phyloP scores from a whole-genome alignment of 1,140 invertebrate genomes.

The Dolichoris vasculosae region DNA sequence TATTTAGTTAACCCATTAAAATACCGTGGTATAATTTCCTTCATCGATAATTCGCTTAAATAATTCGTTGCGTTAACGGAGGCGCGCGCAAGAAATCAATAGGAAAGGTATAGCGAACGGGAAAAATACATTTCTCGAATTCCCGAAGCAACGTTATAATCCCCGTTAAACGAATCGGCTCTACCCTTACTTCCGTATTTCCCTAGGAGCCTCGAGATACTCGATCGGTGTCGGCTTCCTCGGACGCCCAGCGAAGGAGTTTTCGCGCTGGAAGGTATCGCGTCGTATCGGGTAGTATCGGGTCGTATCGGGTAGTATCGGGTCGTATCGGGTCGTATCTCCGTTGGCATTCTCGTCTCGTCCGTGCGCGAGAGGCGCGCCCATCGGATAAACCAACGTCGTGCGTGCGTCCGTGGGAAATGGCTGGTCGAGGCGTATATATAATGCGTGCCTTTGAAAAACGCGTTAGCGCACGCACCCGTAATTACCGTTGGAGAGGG shows the following conservation, averaged over 20 bases:
- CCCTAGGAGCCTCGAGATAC: background rate
- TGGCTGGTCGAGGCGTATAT: background rate
- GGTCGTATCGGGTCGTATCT: background rate
- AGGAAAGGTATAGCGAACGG: too few species aligned
- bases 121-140: too few species aligned
- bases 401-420: constrained; percentile 23
- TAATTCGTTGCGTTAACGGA: too few species aligned
- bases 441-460: constrained; percentile 15
- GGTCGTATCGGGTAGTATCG: background rate
- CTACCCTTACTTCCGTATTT: background rate
- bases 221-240: background rate
- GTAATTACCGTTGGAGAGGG: too few species aligned
- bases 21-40: too few species aligned
- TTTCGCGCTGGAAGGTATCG: background rate
- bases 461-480: background rate
- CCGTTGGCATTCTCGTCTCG: background rate
- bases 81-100: too few species aligned
- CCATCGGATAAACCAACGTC: background rate
- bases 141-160: background rate
- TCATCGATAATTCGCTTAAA: too few species aligned
- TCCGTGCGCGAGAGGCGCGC: background rate
- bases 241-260: background rate
- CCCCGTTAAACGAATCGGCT: background rate
- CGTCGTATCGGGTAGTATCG: background rate
- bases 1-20: too few species aligned